Conservation (phyloP, 1,140 invertebrate genomes). For the Ephestia elutella region DNA sequence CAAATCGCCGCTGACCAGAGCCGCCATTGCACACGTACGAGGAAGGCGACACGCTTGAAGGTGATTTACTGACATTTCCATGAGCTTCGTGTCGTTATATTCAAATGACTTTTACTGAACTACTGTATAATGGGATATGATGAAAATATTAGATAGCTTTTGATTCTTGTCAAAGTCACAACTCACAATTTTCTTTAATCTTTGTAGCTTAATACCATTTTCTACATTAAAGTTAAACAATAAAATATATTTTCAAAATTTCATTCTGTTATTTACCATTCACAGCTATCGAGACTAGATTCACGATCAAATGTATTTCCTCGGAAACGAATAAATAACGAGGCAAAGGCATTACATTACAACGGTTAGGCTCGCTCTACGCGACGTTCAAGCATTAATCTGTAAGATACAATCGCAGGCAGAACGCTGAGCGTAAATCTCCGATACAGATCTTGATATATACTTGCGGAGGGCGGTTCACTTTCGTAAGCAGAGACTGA, state of each 20-base stretch:
- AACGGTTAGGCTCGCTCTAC: slow-evolving; percentile 20
- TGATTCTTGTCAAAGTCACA: not conserved
- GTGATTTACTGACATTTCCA: slow-evolving; percentile 58
- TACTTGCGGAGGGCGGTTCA: slow-evolving; percentile 37
- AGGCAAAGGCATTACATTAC: slow-evolving; percentile 2
- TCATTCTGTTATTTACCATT: not conserved
- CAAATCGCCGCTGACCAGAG: slow-evolving; percentile 66
- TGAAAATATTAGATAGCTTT: not conserved
- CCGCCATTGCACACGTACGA: slow-evolving; percentile 66
- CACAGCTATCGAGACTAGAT: slow-evolving; percentile 1
- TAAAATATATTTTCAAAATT: not conserved
- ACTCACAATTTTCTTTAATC: no score
- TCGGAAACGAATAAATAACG: not conserved
- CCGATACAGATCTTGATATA: slow-evolving; percentile 61
- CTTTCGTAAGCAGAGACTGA: slow-evolving; percentile 21
- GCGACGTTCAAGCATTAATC: slow-evolving; percentile 52
- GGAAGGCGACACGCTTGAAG: slow-evolving; percentile 57
- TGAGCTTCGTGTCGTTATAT: slow-evolving; percentile 29
- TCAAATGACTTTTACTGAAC: slow-evolving; percentile 16
- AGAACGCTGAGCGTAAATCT: slow-evolving; percentile 45
- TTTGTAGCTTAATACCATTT: no score
- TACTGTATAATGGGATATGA: not conserved
- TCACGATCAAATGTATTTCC: not conserved
- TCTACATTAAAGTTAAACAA: no score
- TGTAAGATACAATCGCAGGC: slow-evolving; percentile 57